Conservation (phyloP, 2,113 vertebrate species). For the Plecotus auritus region DNA sequence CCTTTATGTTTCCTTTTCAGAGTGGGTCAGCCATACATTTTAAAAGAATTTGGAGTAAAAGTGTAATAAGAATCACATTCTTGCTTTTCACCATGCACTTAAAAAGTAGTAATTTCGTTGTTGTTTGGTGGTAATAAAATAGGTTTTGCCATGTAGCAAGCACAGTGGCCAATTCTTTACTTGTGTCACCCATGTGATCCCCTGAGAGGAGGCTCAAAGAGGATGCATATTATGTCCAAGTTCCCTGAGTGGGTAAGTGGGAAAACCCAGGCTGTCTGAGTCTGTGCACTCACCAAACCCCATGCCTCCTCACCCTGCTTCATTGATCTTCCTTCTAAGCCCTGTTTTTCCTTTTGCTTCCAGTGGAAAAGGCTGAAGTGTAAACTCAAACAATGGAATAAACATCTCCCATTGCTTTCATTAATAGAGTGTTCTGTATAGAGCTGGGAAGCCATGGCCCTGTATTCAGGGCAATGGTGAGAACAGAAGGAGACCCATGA, state of each 20-base stretch:
- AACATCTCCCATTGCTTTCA: not conserved
- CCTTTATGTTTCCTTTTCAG: not conserved
- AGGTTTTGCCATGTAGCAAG: not conserved
- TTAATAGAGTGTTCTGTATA: not conserved
- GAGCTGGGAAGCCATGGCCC: not conserved
- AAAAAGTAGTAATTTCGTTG: not conserved
- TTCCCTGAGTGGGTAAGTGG: too few species aligned
- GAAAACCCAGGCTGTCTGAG: too few species aligned
- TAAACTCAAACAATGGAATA: not conserved
- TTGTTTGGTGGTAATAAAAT: not conserved
- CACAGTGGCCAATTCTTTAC: not conserved
- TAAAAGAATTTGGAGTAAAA: not conserved
- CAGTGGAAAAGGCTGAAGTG: not conserved
- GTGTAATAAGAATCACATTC: not conserved
- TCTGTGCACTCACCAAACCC: rapidly evolving
- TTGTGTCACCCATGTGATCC: not conserved
- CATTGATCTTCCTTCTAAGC: not conserved
- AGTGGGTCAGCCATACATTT: not conserved
- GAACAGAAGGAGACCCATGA: not conserved
- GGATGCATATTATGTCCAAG: not conserved
- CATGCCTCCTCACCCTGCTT: too few species aligned
- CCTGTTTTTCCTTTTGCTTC: not conserved
- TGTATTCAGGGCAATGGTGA: not conserved
- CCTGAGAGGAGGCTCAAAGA: not conserved
- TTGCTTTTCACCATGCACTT: not conserved